Evolutionary conservation across 2,888 invertebrate species (phyloP), one percentile per base, ranked within the genome.

Genomic region (Palloptera scutellata): DNA sequence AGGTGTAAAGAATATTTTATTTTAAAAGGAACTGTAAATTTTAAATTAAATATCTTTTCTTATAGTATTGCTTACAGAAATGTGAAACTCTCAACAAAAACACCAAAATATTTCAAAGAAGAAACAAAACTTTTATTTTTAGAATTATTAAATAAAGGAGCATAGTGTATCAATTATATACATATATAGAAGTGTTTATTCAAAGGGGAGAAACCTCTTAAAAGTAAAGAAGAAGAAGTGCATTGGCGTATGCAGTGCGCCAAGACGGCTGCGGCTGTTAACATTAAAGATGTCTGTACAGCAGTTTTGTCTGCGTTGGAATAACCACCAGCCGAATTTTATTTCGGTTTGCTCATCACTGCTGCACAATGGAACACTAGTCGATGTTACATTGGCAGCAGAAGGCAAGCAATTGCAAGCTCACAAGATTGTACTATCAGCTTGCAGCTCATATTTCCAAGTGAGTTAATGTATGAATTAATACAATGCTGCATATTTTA

Each of bases 391-490:
- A 8, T 86, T 96, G 72, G 94, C 95, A n/a, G 94, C 95, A 8
- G 96, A 96, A 83, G 96, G 95, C 30, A 90, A 91, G 77, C 94
- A 94, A 77, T 86, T 96, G 68, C 92, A 93, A 81, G 95, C 95
- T 5, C 96, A 96, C 84, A 95, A 94, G 86, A 91, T 96, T 66
- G 94, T 96, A 41, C 86, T 96, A 51, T 95, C 95, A 0, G 95
- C 96, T 1, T 95, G 95, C 86, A 95, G 95, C 82, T 92, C 94
- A n/a, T 96, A 95, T 86, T 96, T 96, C 86, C 94, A 95, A 88
- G 93, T 93, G 85, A 84, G 79, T 72, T n/a, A 40, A 12, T 53
- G 3, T 42, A 6, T 6, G 30, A 30, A 10, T 57, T 6, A 12
- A 17, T 43, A 15, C 13, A 2, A 30, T 42, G 43, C 17, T 13